Percentiles rank a stretch among this genome's conserved stretches.
Conservation (phyloP, 2,113 vertebrate genomes). For the Arothron firmamentum region DNA sequence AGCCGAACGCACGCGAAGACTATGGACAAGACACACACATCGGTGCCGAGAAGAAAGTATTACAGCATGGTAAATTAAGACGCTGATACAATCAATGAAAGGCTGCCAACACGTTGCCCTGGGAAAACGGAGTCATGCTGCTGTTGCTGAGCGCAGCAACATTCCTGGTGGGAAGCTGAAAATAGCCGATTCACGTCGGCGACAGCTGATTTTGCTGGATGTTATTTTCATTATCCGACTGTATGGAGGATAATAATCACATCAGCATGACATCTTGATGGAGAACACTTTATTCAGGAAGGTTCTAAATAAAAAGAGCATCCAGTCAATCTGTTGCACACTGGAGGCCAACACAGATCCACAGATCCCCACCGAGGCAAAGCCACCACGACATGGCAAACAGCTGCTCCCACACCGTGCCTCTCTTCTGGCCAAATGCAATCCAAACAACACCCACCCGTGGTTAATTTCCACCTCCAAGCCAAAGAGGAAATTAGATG, state of each 20-base stretch:
- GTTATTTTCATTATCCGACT: neutral
- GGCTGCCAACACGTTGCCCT: constrained; percentile 1
- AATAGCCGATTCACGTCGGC: constrained; percentile 8
- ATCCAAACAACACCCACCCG: constrained; percentile 65
- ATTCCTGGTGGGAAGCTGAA: constrained; percentile 35
- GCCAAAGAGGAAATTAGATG: constrained; percentile 66
- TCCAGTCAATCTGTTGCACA: constrained; percentile 11
- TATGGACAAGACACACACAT: neutral
- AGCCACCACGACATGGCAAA: constrained; percentile 39
- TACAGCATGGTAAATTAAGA: constrained; percentile 1
- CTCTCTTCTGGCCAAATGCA: constrained; percentile 39
- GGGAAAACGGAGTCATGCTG: constrained; percentile 28
- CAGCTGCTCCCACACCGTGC: constrained; percentile 38
- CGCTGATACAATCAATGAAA: constrained; percentile 23
- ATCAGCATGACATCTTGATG: neutral
- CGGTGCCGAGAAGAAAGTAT: neutral
- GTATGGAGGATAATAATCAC: neutral
- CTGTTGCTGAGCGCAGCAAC: constrained; percentile 43
- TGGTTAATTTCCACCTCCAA: constrained; percentile 45
- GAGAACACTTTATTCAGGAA: neutral
- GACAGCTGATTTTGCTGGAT: neutral
- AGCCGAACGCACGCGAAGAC: neutral
- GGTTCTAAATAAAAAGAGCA: no score
- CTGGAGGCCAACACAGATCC: constrained; percentile 37
- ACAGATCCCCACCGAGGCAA: constrained; percentile 15